A percentile compares a stretch with the other conserved stretches of the same genome.
Evolutionary conservation across 2,888 invertebrate genomes (phyloP).

Genomic region (Heliconius erato): DNA sequence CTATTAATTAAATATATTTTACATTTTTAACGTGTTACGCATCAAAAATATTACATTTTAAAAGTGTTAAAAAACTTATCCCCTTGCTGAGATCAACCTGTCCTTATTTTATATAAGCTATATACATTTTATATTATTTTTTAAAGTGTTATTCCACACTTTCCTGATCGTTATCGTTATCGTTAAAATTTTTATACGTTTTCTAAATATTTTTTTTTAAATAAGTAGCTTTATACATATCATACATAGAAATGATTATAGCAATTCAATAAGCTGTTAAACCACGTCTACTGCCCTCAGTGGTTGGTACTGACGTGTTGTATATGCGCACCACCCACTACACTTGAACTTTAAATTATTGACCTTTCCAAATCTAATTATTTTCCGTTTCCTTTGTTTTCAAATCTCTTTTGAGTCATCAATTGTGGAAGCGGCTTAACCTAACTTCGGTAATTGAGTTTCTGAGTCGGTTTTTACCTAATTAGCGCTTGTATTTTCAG

Average conservation of each 20-base stretch:
- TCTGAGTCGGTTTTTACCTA: constrained; percentile 15
- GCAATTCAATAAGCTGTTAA: neutral
- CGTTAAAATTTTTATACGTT: no score
- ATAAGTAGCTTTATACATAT: no score
- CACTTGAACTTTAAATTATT: constrained; percentile 7
- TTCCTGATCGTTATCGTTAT: no score
- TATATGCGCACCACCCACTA: neutral
- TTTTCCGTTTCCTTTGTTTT: constrained; percentile 4
- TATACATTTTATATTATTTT: no score
- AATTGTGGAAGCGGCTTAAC: constrained; percentile 17
- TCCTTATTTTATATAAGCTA: no score
- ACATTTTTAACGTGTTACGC: no score
- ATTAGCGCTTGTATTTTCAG: constrained; percentile 1
- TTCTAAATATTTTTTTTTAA: no score
- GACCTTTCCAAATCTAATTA: constrained; percentile 19
- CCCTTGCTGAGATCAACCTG: no score
- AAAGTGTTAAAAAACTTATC: neutral
- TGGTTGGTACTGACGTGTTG: neutral
- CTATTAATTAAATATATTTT: no score
- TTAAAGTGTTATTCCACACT: no score
- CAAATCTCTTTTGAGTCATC: constrained; percentile 23
- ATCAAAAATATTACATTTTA: neutral
- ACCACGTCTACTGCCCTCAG: neutral
- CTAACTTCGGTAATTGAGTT: constrained; percentile 15
- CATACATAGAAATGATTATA: neutral